Evolutionary conservation across 2,888 invertebrate genomes (phyloP), one percentile per base, ranked within the genome.

Genomic region (Parasteatoda lunata): DNA sequence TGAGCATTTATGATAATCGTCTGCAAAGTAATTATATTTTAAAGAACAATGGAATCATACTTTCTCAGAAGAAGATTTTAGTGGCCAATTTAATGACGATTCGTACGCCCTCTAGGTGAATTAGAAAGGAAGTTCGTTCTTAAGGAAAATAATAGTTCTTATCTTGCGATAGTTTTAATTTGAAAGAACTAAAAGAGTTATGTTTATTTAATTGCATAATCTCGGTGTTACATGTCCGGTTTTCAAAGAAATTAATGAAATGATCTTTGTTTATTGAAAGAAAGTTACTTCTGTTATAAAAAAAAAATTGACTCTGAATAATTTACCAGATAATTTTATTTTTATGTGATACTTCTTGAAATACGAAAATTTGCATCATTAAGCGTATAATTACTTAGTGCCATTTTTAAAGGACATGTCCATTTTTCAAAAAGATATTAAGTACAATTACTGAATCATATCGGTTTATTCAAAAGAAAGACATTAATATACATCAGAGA

Each of bases 1-100:
- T 86, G 85, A 86, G 80, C 85, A 81, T 86, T 86, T 86, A 86
- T 47, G 77, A 72, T 86, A 86, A 81, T 86, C 80, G 85, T 77
- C 13, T 54, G 8, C n/a, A 65, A 48, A 15, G 65, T 77, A 72
- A 81, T 80, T 80, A 77, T 76, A 77, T 76, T 80, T 59, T 11
- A 11, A 3, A 80, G 80, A 86, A 80, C 80, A 86, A 80, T 80
- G 52, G 76, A 86, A 54, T 81, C 77, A 30, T 49, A 72, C 47
- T 66, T 73, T 72, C 54, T 66, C 48, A 30, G 45, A 70, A 79
- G 70, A 71, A 54, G 59, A 81, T 81, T 81, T 52, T 69, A n/a
- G 11, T 49, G 54, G 48, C 77, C 77, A 54, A 47, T 71, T 15
- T 68, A 52, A 64, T 81, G 59, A 13, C 72, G 66, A 66, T 77